These are phyloP conservation scores for Coelopa pilipes DNA, from an alignment of 2,888 invertebrate species.

Conservation along the genomic window DNA sequence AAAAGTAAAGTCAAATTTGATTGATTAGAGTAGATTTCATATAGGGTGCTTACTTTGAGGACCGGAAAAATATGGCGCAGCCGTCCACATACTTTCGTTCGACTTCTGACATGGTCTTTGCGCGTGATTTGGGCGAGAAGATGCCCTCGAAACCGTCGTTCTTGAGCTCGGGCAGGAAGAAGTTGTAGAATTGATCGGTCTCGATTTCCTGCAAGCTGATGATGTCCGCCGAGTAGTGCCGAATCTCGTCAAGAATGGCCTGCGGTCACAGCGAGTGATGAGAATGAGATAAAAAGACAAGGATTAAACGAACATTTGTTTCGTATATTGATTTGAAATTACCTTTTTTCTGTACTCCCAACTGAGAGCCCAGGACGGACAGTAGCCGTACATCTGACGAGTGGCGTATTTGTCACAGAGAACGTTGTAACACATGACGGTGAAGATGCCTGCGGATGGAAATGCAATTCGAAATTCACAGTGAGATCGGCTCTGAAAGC, in stretches of 20 bases:
- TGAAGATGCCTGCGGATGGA: constrained; percentile 83
- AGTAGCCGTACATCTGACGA: constrained; percentile 98
- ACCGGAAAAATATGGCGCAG: constrained; percentile 97
- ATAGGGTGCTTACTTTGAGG: constrained; percentile 78
- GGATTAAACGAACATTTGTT: neutral
- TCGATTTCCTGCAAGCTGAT: constrained; percentile 98
- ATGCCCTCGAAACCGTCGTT: constrained; percentile 93
- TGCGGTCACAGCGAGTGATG: neutral
- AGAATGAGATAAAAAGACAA: constrained; percentile 2
- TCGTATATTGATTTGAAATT: constrained; percentile 63
- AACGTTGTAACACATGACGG: constrained; percentile 99
- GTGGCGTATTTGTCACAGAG: constrained; percentile 99
- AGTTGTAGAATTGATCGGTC: constrained; percentile 98
- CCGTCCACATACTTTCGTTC: constrained; percentile 99
- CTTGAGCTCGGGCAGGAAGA: constrained; percentile 94
- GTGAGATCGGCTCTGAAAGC: too few relatives aligned
- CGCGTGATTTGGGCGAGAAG: constrained; percentile 97
- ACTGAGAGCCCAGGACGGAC: constrained; percentile 97
- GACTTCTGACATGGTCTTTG: constrained; percentile 97
- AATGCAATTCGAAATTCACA: neutral
- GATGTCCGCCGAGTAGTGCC: constrained; percentile 96
- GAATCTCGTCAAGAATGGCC: constrained; percentile 93
- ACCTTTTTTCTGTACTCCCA: constrained; percentile 97
- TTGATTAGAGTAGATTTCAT: neutral
- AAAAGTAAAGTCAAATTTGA: neutral